phyloP scores from a whole-genome alignment of 2,113 vertebrate genomes.

The Montifringilla adamsi region DNA sequence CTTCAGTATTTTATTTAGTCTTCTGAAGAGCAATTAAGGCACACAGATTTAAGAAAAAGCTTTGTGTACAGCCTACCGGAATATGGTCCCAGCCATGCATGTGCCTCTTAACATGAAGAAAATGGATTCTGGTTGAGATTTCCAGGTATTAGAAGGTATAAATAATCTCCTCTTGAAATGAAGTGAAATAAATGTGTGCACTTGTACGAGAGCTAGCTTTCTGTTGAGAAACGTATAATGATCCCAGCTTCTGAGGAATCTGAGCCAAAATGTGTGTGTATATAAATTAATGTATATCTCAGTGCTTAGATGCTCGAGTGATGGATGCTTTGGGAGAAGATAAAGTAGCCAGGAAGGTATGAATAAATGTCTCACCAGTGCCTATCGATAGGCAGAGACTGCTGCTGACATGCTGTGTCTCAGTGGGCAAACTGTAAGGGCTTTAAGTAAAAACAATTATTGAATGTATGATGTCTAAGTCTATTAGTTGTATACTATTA shows the following conservation, averaged over 20 bases:
- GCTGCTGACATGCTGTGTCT: slow-evolving; percentile 39
- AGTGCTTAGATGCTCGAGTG: neutral
- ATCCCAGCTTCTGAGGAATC: neutral
- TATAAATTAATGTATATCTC: slow-evolving; percentile 16
- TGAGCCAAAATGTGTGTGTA: neutral
- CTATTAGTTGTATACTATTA: slow-evolving; percentile 58
- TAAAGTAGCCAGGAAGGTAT: slow-evolving; percentile 24
- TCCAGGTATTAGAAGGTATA: neutral
- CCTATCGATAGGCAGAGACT: slow-evolving; percentile 23
- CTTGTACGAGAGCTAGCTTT: neutral
- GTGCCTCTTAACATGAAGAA: neutral
- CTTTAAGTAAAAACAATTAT: slow-evolving; percentile 65
- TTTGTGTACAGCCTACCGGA: neutral
- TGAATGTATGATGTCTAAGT: slow-evolving; percentile 62
- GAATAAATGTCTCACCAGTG: slow-evolving; percentile 5
- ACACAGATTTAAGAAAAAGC: neutral
- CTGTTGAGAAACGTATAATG: neutral
- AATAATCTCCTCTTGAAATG: neutral
- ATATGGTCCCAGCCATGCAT: neutral
- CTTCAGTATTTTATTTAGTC: neutral
- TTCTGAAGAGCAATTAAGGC: neutral
- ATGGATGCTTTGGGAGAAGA: neutral
- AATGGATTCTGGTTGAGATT: neutral
- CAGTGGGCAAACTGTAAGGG: slow-evolving; percentile 41
- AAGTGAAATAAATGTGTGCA: slow-evolving; percentile 15